These are phyloP conservation scores for Myanophis thanlyinensis DNA, from an alignment of 2,113 vertebrate species.

Conservation along the genomic window DNA sequence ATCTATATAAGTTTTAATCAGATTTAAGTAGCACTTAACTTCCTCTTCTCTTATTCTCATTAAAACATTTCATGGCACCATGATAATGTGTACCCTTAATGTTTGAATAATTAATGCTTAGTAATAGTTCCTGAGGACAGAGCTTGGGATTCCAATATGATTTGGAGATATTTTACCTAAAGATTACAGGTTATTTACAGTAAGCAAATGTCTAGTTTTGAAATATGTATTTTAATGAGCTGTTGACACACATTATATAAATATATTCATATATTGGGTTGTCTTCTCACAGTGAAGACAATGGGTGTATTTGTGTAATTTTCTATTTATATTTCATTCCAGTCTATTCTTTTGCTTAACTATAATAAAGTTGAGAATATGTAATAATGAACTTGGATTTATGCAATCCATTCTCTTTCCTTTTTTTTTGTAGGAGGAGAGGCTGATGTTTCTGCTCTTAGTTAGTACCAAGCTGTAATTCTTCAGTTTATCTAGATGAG, in stretches of 20 bases:
- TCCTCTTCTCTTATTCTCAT: slow-evolving; percentile 55
- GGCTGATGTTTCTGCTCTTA: neutral
- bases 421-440: neutral
- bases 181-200: slow-evolving; percentile 50
- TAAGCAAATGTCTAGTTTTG: slow-evolving; percentile 53
- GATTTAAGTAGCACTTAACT: slow-evolving; percentile 46
- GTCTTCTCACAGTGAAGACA: neutral
- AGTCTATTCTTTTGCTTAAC: neutral
- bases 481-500: neutral
- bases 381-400: neutral
- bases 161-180: slow-evolving; percentile 41
- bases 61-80: slow-evolving; percentile 65
- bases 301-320: neutral
- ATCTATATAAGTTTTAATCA: slow-evolving; percentile 49
- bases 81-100: slow-evolving; percentile 56
- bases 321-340: neutral
- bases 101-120: slow-evolving; percentile 65
- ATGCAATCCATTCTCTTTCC: no score
- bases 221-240: slow-evolving; percentile 25
- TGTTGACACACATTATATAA: neutral
- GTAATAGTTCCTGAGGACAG: slow-evolving; percentile 49
- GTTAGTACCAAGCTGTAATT: neutral
- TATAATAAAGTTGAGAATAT: neutral
- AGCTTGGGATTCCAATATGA: slow-evolving; percentile 53
- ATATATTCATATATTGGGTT: neutral